Conservation (phyloP, 2,888 invertebrate species). For the Rhagophthalmus giganteus region DNA sequence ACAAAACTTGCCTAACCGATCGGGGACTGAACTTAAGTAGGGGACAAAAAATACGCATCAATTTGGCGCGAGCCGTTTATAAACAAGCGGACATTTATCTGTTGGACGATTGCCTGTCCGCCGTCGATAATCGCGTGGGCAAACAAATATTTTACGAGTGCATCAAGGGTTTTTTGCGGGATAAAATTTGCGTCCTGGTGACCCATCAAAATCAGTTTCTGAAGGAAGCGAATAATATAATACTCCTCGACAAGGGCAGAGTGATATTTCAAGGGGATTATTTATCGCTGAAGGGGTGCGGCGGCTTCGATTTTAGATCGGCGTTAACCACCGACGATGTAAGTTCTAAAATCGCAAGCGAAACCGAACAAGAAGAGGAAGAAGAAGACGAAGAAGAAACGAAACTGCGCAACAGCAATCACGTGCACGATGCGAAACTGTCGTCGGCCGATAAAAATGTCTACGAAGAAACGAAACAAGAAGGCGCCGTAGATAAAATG, state of each 20-base stretch:
- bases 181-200: constrained; percentile 63
- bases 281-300: constrained; percentile 26
- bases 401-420: neutral
- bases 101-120: constrained; percentile 76
- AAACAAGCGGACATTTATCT: constrained; percentile 73
- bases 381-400: constrained; percentile 4
- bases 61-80: constrained; percentile 73
- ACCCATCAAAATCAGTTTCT: constrained; percentile 68
- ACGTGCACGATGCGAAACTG: neutral
- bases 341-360: no score
- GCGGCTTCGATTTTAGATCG: constrained; percentile 5
- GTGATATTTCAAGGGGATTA: constrained; percentile 67
- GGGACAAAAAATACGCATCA: constrained; percentile 77
- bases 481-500: constrained; percentile 36
- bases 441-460: constrained; percentile 6
- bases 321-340: constrained; percentile 41
- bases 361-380: no score
- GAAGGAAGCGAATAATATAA: constrained; percentile 56
- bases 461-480: constrained; percentile 38
- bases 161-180: constrained; percentile 60
- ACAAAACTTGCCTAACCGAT: constrained; percentile 75
- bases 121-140: constrained; percentile 74
- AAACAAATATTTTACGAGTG: constrained; percentile 71
- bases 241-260: constrained; percentile 60
- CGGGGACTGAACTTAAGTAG: constrained; percentile 76